Evolutionary conservation across 2,113 vertebrate species (phyloP), one percentile per base, ranked within the genome.

Genomic region (Phyllostomus discolor): DNA sequence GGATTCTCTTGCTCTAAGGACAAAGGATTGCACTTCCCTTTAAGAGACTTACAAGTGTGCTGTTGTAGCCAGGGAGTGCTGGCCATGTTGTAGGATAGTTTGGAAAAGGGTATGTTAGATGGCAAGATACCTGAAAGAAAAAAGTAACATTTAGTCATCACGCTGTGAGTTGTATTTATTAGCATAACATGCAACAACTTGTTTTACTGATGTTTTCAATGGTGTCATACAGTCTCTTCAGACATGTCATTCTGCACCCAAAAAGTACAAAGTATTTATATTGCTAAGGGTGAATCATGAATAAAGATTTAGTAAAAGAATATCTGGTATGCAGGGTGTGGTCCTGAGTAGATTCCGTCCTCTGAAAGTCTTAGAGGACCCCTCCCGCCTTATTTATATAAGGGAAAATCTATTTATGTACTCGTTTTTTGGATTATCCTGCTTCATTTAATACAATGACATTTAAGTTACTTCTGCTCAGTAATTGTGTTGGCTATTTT

Each of bases 121-220:
- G 72, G 86, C 22, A 33, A 76, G 22, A 33, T 91, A 76, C 28
- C 54, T 90, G 76, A 90, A 76, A 83, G 64, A 54, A 76, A 89
- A 92, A 84, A 81, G 57, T 72, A 87, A 59, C 48, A 28, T 88
- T 54, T n/a, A 85, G 59, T 90, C 94, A 70, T 86, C 88, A 86
- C 35, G 15, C 14, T 70, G 4, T 66, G 73, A 76, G 17, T 73
- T 93, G 85, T 95, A 66, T 79, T 83, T 94, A 75, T 83, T 50
- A 82, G 15, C 15, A 17, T 67, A 95, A 83, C 95, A 86, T 2
- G 94, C 46, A 93, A 73, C 26, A 85, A 90, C 96, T 97, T 94
- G 96, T 72, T 95, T 96, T 52, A 89, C 26, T 91, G 35, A 83
- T 88, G 31, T 41, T 85, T 88, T 85, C 94, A 92, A 35, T 76